Base-by-base conservation (phyloP, 1,140 invertebrate species). In the Drosophila sp. region DNA sequence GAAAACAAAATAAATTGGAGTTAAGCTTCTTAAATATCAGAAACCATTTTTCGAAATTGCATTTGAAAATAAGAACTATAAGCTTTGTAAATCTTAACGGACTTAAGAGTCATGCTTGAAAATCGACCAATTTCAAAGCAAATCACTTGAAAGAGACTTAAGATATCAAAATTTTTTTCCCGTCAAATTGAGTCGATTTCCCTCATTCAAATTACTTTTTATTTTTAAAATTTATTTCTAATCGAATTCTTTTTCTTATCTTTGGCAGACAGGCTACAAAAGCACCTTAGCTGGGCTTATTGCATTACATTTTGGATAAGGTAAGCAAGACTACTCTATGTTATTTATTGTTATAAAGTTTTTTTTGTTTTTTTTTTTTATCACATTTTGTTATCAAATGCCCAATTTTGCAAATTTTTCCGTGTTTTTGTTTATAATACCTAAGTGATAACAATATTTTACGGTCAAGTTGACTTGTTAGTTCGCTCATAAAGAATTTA, bases 251-350 rank as follows among this genome's bases (percentile, higher is more conserved):
- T 53, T 14, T 50, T 67, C 11, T 21, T 29, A n/a, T n/a, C n/a
- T 7, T 18, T 66, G 48, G n/a, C 64, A 67, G 64, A 67, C 64
- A 50, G 41, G 45, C 43, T 34, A 36, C n/a, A n/a, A 14, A 16
- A 43, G 62, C 62, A 45, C 50, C 8, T 34, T 14, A 50, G 32
- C 45, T 50, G 54, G 43, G 54, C 43, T 25, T 14, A 41, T 29
- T 27, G 54, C 54, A 50, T 46, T 18, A 57, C 32, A 38, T 38
- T 50, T 67, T 58, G 43, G 54, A 67, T 50, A 67, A 67, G 64
- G 64, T 67, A 58, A 67, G 54, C 14, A n/a, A 53, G 7, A 11
- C 21, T 1, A 13, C 18, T 25, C 11, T 7, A 21, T 25, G n/a
- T 4, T 32, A 5, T n/a, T 32, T 45, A 9, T 34, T 16, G 32